Evolutionary conservation across 1,140 invertebrate species (phyloP).

Genomic region (Manduca sexta): DNA sequence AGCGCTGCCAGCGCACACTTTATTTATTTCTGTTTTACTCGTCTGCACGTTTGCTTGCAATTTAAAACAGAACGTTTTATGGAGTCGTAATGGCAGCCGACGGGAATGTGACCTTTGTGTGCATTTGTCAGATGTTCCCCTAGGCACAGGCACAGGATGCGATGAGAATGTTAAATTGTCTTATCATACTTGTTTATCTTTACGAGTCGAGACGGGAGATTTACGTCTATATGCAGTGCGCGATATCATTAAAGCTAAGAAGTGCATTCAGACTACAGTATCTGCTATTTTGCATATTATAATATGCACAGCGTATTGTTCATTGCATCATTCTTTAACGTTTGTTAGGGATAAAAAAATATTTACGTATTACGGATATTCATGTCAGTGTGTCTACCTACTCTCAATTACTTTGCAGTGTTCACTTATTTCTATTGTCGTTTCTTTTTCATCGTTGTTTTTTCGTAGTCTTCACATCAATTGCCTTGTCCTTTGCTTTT

Average conservation of each 20-base stretch:
- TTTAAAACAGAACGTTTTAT: constrained; percentile 47
- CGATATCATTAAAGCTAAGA: neutral
- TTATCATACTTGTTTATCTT: constrained; percentile 16
- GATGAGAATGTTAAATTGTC: constrained; percentile 15
- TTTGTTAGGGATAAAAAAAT: no score
- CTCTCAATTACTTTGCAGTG: no score
- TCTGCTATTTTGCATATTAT: no score
- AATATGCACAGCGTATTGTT: no score
- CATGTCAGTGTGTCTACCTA: no score
- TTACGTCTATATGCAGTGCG: constrained; percentile 6
- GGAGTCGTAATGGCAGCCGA: constrained; percentile 30
- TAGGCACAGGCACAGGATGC: constrained; percentile 5
- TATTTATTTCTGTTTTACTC: constrained; percentile 58
- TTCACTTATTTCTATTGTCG: no score
- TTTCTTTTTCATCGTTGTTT: no score
- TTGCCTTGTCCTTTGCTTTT: no score
- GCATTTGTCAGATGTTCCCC: constrained; percentile 18
- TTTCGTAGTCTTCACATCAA: no score
- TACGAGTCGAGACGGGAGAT: constrained; percentile 8
- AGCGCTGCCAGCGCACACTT: constrained; percentile 32
- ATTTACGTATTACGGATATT: no score
- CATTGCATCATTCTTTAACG: no score
- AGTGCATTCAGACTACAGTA: no score
- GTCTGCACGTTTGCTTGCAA: constrained; percentile 42
- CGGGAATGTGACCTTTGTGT: constrained; percentile 20